These are phyloP conservation scores for Rallus limicola DNA, from an alignment of 2,113 vertebrate genomes.

Conservation along the genomic window DNA sequence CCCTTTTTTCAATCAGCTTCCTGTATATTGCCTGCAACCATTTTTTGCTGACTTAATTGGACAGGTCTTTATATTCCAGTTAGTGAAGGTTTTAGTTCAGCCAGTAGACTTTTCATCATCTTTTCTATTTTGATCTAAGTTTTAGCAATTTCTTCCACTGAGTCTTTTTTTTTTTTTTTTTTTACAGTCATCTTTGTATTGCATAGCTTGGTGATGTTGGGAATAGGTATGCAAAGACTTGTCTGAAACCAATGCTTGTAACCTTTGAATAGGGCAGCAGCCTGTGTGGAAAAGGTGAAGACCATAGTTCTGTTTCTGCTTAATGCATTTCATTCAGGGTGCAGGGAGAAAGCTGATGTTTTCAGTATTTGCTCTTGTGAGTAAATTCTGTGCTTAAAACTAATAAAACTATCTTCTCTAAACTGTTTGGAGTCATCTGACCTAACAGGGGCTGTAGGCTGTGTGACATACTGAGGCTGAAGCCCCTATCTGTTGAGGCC, in stretches of 20 bases:
- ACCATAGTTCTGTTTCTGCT: fast-evolving
- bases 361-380: not conserved
- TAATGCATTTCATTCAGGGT: fast-evolving
- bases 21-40: not conserved
- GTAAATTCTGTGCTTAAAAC: not conserved
- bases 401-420: not conserved
- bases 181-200: not conserved
- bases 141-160: not conserved
- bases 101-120: not conserved
- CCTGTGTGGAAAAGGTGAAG: not conserved
- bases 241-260: not conserved
- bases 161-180: not conserved
- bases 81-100: not conserved
- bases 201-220: not conserved
- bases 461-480: not conserved
- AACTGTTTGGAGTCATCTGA: not conserved
- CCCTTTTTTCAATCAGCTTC: not conserved
- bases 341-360: not conserved
- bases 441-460: not conserved
- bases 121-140: not conserved
- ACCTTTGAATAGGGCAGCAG: not conserved
- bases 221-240: not conserved
- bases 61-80: not conserved
- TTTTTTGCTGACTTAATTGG: not conserved
- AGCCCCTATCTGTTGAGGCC: not conserved